Percentiles rank a stretch among this genome's conserved stretches.
Evolutionary conservation across 2,888 invertebrate genomes (phyloP).

Genomic region (Andrena minutula): DNA sequence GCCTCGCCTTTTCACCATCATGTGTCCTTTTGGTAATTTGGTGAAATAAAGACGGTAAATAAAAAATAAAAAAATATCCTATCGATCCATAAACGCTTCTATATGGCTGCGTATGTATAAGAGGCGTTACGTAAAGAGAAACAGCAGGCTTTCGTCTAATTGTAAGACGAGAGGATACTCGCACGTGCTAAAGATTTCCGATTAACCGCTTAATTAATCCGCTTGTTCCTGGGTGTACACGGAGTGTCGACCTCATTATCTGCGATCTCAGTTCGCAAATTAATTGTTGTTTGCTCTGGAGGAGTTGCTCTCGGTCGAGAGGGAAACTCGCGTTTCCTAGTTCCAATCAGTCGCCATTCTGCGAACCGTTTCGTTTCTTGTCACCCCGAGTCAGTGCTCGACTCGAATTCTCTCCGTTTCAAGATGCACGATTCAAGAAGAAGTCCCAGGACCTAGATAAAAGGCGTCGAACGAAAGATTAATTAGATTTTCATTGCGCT

Average conservation of each 20-base stretch:
- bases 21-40: too few relatives aligned
- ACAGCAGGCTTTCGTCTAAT: not conserved
- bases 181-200: not conserved
- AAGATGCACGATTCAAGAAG: not conserved
- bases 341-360: constrained; percentile 29
- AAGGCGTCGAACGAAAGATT: not conserved
- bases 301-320: constrained; percentile 8
- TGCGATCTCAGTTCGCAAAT: constrained; percentile 40
- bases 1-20: too few relatives aligned
- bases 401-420: not conserved
- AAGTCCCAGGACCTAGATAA: not conserved
- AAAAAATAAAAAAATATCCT: too few relatives aligned
- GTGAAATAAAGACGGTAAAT: too few relatives aligned
- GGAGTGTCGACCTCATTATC: constrained; percentile 50
- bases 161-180: not conserved
- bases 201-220: constrained; percentile 51
- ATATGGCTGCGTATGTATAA: not conserved
- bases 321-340: constrained; percentile 15
- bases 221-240: constrained; percentile 19
- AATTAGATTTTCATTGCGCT: constrained; percentile 32
- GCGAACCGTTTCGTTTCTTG: constrained; percentile 20
- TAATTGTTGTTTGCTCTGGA: constrained; percentile 39
- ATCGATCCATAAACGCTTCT: not conserved
- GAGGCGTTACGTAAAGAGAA: not conserved
- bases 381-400: not conserved